phyloP scores from a whole-genome alignment of 2,113 vertebrate species.

The Electrona antarctica region DNA sequence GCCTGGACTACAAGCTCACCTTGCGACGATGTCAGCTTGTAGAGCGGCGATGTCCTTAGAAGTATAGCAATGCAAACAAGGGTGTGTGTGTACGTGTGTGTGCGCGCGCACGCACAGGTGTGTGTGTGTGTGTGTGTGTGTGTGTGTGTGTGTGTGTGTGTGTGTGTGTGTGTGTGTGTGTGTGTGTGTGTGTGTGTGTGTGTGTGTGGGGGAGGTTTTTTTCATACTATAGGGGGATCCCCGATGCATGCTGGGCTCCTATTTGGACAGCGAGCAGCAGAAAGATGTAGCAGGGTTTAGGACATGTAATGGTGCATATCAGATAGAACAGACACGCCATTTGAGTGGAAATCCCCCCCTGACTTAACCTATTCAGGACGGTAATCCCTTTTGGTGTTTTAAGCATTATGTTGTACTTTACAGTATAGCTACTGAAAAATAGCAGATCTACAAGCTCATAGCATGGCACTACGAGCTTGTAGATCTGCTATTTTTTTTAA shows the following conservation, averaged over 20 bases:
- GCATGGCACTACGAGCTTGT: no score
- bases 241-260: constrained; percentile 34
- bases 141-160: neutral
- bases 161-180: constrained; percentile 15
- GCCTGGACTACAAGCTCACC: no score
- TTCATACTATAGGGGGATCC: constrained; percentile 36
- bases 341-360: constrained; percentile 68
- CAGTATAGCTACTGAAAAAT: no score
- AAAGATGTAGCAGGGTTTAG: constrained; percentile 46
- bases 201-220: no score
- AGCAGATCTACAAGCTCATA: no score
- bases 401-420: no score
- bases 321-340: constrained; percentile 39
- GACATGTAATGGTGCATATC: constrained; percentile 40
- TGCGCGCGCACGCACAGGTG: neutral
- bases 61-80: no score
- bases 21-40: no score
- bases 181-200: constrained; percentile 10
- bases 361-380: no score
- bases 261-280: constrained; percentile 42
- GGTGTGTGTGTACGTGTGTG: constrained; percentile 1
- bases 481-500: no score
- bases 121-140: neutral
- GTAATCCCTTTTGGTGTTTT: no score
- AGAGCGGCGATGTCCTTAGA: no score